Evolutionary conservation across 2,888 invertebrate species (phyloP).

Genomic region (Drosophila tanythrix): DNA sequence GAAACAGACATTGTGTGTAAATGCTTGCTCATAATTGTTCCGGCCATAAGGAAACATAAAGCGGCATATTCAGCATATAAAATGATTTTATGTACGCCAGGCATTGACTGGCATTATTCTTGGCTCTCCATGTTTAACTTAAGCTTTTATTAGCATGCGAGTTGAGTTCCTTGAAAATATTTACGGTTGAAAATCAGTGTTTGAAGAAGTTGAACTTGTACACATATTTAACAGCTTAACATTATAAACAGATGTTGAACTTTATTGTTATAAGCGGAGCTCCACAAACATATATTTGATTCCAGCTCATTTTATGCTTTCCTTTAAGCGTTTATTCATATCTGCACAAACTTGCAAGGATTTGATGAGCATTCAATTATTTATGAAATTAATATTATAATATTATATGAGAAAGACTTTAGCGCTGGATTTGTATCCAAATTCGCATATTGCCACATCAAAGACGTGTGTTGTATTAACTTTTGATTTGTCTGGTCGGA

Average conservation of each 20-base stretch:
- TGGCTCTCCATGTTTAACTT: conserved; percentile 7
- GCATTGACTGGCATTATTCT: background rate
- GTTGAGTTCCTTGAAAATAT: background rate
- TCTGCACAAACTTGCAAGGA: background rate
- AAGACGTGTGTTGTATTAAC: background rate
- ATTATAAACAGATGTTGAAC: background rate
- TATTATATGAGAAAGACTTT: background rate
- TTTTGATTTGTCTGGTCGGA: conserved; percentile 2
- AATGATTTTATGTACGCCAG: conserved; percentile 18
- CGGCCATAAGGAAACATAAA: conserved; percentile 30
- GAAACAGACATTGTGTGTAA: conserved; percentile 7
- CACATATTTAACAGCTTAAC: background rate
- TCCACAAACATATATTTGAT: background rate
- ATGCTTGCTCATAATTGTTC: conserved; percentile 38
- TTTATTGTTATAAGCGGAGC: background rate
- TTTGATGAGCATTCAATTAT: background rate
- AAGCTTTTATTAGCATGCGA: background rate
- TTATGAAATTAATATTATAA: background rate
- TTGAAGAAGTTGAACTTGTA: background rate
- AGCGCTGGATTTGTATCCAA: too few species aligned
- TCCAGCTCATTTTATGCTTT: background rate
- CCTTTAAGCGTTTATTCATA: background rate
- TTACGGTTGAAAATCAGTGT: background rate
- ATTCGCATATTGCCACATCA: background rate
- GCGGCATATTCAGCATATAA: conserved; percentile 15